Evolutionary conservation across 2,797 vertebrate genomes (phyloP), one percentile per base, ranked within the genome.

Genomic region (Antennarius maculatus): DNA sequence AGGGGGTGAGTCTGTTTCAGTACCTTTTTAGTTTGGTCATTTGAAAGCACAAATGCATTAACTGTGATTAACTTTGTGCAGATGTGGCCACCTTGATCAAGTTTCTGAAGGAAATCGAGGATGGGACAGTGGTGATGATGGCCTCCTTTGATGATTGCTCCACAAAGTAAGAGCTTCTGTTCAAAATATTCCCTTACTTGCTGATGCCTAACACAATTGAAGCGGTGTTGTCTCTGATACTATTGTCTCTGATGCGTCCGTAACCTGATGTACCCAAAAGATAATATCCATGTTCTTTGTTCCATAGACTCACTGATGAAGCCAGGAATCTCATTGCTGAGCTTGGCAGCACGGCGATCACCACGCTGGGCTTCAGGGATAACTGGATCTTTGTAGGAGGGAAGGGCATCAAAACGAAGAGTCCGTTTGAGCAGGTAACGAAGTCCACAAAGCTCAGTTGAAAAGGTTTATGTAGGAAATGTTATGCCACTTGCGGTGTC

Each of bases 311-410:
- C 49, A 98, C 94, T 0, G 95, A 95, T 1, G 97, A 99, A 76
- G 95, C 96, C 28, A 94, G 94, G 63, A 94, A 94, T 45, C 89
- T 98, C 29, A 95, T 99, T 0, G 57, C 93, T 23, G 95, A 97
- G 0, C 77, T 99, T 45, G 98, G 98, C 52, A 99, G 97, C 85
- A 86, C 95, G 0, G 90, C 79, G 1, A 91, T 98, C 71, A 85
- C 18, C n/a, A 94, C 76, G 17, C 65, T 99, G 72, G 94, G 92
- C 58, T 99, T 99, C 72, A 92, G 98, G 83, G 98, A 99, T 84
- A 99, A 97, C 91, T 99, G 98, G 98, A 92, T 99, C 79, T 99
- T 99, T 87, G 96, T 97, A 0, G 98, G 98, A 74, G 97, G 96
- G 39, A 99, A 98, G 92, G 97, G 97, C 72, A 98, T 99, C 86